Percentiles rank a stretch among this genome's conserved stretches.
phyloP scores from a whole-genome alignment of 2,888 invertebrate genomes.

The Lysandra bellargus region DNA sequence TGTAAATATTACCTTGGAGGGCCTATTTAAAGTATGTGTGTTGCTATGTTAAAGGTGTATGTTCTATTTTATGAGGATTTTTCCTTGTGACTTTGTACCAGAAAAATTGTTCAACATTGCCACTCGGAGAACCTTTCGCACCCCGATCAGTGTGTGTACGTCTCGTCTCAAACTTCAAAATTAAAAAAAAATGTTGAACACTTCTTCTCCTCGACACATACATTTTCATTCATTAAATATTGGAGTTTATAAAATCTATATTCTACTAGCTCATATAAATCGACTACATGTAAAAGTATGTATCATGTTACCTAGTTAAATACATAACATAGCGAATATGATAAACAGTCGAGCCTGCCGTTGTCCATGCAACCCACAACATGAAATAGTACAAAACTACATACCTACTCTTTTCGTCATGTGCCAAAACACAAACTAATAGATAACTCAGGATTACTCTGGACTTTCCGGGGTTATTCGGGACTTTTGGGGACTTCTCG shows the following conservation, averaged over 20 bases:
- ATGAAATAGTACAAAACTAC: constrained; percentile 61
- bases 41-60: constrained; percentile 51
- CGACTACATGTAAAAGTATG: constrained; percentile 41
- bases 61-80: constrained; percentile 26
- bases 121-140: neutral
- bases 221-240: constrained; percentile 37
- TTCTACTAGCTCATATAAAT: constrained; percentile 32
- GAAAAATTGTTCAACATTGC: constrained; percentile 30
- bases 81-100: constrained; percentile 18
- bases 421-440: constrained; percentile 67
- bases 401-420: constrained; percentile 53
- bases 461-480: constrained; percentile 31
- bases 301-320: constrained; percentile 56
- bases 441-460: constrained; percentile 40
- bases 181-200: constrained; percentile 23
- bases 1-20: constrained; percentile 77
- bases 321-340: constrained; percentile 37
- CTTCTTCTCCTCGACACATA: constrained; percentile 22
- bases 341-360: constrained; percentile 53
- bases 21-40: constrained; percentile 74
- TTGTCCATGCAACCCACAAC: constrained; percentile 53
- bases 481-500: constrained; percentile 34
- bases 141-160: neutral
- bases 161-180: neutral
- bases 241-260: constrained; percentile 39